phyloP scores from a whole-genome alignment of 2,113 vertebrate species.

The Laticauda colubrina region DNA sequence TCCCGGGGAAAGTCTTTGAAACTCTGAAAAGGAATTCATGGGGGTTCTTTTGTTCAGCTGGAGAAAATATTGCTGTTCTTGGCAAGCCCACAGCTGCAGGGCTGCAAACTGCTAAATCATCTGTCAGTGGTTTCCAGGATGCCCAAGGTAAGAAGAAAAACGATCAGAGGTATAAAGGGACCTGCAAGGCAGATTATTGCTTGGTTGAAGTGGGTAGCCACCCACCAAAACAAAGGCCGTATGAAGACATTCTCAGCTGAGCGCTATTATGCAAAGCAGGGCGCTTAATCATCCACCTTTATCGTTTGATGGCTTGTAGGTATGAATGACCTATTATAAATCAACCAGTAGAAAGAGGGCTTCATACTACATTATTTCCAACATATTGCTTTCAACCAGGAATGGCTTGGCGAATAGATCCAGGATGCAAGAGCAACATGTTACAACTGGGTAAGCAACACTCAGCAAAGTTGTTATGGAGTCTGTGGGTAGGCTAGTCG shows the following conservation, averaged over 20 bases:
- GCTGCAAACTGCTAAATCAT: constrained; percentile 59
- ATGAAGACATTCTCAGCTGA: background rate
- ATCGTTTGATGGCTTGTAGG: background rate
- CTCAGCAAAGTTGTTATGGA: background rate
- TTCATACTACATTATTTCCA: background rate
- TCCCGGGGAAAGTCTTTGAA: constrained; percentile 54
- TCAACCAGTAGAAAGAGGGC: background rate
- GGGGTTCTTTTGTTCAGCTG: constrained; percentile 60
- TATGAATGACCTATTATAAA: background rate
- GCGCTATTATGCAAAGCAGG: background rate
- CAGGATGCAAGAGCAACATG: background rate
- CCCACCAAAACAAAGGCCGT: background rate
- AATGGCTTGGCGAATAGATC: background rate
- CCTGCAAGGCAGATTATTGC: constrained; percentile 65
- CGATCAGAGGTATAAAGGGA: constrained; percentile 69
- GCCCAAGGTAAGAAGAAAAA: constrained; percentile 66
- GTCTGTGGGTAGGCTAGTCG: no score
- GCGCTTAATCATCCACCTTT: background rate
- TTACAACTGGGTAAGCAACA: background rate
- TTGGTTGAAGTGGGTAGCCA: constrained; percentile 25
- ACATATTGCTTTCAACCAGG: background rate
- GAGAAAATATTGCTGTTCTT: constrained; percentile 52
- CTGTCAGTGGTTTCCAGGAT: constrained; percentile 64
- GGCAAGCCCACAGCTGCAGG: constrained; percentile 51
- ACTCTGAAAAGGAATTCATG: constrained; percentile 60